Evolutionary conservation across 2,888 invertebrate genomes (phyloP), one percentile per base, ranked within the genome.

Genomic region (Petrophora chlorosata): DNA sequence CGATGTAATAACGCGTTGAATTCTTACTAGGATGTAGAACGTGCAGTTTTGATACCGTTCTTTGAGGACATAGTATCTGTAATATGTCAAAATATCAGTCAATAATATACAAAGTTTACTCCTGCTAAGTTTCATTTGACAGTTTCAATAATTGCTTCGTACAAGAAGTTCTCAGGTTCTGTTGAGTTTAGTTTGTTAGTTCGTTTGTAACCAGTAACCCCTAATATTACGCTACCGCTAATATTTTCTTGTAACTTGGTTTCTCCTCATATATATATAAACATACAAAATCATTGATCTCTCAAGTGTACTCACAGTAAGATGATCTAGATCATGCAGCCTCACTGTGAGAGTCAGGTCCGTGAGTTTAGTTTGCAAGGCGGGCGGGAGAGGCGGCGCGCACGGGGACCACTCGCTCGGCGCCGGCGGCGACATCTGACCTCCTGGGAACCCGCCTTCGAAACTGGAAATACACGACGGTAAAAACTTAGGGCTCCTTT

Each of bases 1-100:
- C 92, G 39, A 95, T 84, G 74, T 95, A 93, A 79, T 95, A 95
- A 28, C 94, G 92, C 9, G 93, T 92, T 1, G 76, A 75, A 64
- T 92, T 91, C 78, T 91, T 90, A 34, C 91, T 89, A 0, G 94
- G 93, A 39, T 93, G 92, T 9, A 95, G 70, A 8, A 92, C 91
- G 61, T 95, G 92, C 2, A 95, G 79, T 67, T 93, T 94, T 13
- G 92, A 92, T 53, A 92, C 92, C 8, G 92, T 90, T 51, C 92
- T 90, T 68, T 92, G 92, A 0, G 94, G 93, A 53, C 94, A 94
- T 16, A 93, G 89, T 8, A 94, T 84, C 89, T 89, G 58, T 0
- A 48, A 12, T 22, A 9, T 33, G 10, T 25, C 12, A 13, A n/a
- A 26, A 43, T 35, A 10, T 28, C 10, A 5, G 7, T 7, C 32